Evolutionary conservation across 2,113 vertebrate species (phyloP).

Genomic region (Macaca mulatta): DNA sequence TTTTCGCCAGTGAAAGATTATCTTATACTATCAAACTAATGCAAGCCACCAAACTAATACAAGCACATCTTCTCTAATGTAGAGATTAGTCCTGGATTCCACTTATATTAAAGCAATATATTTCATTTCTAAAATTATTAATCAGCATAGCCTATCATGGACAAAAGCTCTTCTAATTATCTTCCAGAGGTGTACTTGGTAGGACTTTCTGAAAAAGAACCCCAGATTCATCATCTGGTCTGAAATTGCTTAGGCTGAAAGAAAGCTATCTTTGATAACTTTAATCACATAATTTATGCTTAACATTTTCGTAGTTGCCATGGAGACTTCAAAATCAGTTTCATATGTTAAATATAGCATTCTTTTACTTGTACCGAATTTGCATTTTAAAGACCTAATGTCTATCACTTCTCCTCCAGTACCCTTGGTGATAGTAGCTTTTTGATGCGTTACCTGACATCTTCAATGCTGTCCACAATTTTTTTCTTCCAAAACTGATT

Average conservation of each 20-base stretch:
- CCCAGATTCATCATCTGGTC: neutral
- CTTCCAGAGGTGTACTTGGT: neutral
- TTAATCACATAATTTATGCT: constrained; percentile 67
- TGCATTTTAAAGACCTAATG: constrained; percentile 65
- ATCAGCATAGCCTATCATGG: neutral
- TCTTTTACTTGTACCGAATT: constrained; percentile 69
- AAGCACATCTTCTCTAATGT: neutral
- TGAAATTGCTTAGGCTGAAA: constrained; percentile 43
- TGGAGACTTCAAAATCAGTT: constrained; percentile 65
- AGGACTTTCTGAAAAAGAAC: neutral
- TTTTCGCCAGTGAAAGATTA: neutral
- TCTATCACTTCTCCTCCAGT: constrained; percentile 9
- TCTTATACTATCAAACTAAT: neutral
- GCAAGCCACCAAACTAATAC: neutral
- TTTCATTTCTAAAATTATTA: constrained; percentile 43
- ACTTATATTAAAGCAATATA: neutral
- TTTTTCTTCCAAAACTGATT: neutral
- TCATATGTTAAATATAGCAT: constrained; percentile 55
- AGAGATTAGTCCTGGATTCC: neutral
- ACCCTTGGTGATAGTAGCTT: neutral
- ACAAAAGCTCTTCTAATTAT: constrained; percentile 31
- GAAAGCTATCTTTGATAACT: constrained; percentile 64
- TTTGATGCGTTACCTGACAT: neutral
- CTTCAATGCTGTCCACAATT: neutral
- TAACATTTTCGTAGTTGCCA: constrained; percentile 64